These are phyloP conservation scores for Heliangelus exortis DNA, from an alignment of 2,797 vertebrate species.

Conservation along the genomic window DNA sequence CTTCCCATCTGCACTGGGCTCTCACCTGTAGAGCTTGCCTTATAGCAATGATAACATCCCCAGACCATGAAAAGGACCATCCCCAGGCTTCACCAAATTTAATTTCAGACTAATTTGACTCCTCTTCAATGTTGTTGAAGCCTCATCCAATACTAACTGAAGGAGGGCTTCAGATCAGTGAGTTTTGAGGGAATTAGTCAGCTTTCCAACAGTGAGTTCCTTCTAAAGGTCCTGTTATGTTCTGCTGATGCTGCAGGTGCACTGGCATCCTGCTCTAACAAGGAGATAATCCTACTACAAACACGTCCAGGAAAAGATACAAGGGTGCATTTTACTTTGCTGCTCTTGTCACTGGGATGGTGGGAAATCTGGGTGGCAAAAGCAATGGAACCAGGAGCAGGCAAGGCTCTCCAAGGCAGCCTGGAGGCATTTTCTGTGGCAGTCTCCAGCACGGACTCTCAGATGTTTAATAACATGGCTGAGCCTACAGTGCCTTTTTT, in stretches of 20 bases:
- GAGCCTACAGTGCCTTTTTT: neutral
- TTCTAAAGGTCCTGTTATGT: neutral
- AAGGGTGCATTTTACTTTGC: neutral
- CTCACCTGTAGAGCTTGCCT: neutral
- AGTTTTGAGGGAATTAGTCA: neutral
- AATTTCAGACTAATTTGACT: neutral
- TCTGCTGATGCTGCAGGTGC: neutral
- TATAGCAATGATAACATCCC: neutral
- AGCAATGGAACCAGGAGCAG: neutral
- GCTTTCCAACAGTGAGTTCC: neutral
- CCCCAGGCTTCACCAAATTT: neutral
- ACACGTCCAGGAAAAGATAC: neutral
- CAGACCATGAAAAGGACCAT: neutral
- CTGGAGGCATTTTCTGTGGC: neutral
- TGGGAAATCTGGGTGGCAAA: neutral
- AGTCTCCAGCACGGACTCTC: neutral
- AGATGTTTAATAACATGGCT: constrained; percentile 43
- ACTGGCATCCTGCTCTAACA: neutral
- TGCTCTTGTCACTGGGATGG: neutral
- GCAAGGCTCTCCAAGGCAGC: neutral
- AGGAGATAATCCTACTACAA: neutral
- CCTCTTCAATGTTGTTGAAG: neutral
- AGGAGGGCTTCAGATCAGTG: neutral
- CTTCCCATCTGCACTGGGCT: neutral
- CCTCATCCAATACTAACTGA: neutral